Conservation (phyloP, 2,888 invertebrate genomes). For the Melanophora roralis region DNA sequence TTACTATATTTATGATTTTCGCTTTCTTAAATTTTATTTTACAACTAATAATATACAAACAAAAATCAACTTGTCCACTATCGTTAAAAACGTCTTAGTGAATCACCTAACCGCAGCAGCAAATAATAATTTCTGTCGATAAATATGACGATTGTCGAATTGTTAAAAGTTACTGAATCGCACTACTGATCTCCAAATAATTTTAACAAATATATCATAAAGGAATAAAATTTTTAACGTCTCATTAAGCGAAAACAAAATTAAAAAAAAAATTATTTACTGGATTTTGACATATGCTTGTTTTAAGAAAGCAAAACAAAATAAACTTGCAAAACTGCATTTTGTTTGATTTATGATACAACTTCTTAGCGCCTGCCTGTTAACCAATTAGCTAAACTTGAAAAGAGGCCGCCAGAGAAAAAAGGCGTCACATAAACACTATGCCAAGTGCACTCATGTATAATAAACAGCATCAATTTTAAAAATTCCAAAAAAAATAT, state of each 20-base stretch:
- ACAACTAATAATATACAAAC: too few species aligned
- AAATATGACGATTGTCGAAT: too few species aligned
- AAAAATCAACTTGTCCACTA: too few species aligned
- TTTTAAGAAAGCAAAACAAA: neutral
- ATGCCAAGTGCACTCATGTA: constrained; percentile 60
- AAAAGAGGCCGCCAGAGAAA: constrained; percentile 43
- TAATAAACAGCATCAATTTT: constrained; percentile 61
- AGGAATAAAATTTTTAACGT: neutral
- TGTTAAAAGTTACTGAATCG: too few species aligned
- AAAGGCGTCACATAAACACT: constrained; percentile 47
- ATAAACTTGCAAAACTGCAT: constrained; percentile 22
- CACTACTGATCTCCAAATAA: too few species aligned
- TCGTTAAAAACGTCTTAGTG: too few species aligned
- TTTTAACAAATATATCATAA: too few species aligned
- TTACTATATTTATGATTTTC: too few species aligned
- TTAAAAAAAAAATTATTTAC: constrained; percentile 31
- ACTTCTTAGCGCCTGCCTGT: constrained; percentile 59
- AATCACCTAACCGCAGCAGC: too few species aligned
- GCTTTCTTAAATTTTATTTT: too few species aligned
- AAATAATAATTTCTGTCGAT: too few species aligned
- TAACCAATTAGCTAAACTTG: constrained; percentile 57
- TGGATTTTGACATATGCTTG: constrained; percentile 15
- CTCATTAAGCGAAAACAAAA: neutral
- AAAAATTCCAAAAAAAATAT: constrained; percentile 46
- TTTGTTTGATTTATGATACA: constrained; percentile 52